phyloP scores from a whole-genome alignment of 1,140 invertebrate species.

The Ceratoteleas bidentatus region DNA sequence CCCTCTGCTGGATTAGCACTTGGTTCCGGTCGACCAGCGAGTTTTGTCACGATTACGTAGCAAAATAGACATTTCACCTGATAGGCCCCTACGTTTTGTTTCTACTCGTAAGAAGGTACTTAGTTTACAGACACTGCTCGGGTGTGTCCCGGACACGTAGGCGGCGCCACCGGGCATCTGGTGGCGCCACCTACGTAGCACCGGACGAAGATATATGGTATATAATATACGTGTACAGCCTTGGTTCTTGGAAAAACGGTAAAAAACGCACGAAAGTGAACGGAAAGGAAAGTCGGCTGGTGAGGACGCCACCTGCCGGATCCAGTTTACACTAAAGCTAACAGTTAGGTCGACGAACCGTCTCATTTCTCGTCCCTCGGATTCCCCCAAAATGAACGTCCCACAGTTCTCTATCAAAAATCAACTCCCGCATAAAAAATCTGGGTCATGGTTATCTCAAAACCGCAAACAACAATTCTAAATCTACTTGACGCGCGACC shows the following conservation, averaged over 20 bases:
- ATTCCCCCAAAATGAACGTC: background rate
- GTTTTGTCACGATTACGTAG: constrained; percentile 57
- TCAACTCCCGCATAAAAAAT: constrained; percentile 40
- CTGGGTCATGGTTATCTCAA: constrained; percentile 33
- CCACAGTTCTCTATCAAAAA: constrained; percentile 10
- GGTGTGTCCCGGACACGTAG: background rate
- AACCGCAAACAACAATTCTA: constrained; percentile 54
- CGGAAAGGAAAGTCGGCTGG: constrained; percentile 3
- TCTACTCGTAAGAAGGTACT: constrained; percentile 42
- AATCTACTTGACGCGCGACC: constrained; percentile 36
- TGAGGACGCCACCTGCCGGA: too few relatives aligned
- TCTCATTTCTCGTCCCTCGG: constrained; percentile 3
- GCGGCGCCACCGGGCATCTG: too few relatives aligned
- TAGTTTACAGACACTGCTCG: constrained; percentile 35
- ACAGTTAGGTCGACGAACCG: constrained; percentile 19
- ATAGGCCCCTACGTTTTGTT: constrained; percentile 47
- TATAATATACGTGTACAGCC: constrained; percentile 21
- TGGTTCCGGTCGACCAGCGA: constrained; percentile 62
- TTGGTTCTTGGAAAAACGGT: constrained; percentile 5
- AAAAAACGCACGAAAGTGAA: background rate
- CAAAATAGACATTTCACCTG: constrained; percentile 66
- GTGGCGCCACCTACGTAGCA: too few relatives aligned
- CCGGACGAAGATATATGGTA: too few relatives aligned
- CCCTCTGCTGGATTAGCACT: constrained; percentile 36
- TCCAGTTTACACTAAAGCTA: constrained; percentile 4